Conservation (phyloP, 2,797 vertebrate genomes). For the Cirrhinus molitorella region DNA sequence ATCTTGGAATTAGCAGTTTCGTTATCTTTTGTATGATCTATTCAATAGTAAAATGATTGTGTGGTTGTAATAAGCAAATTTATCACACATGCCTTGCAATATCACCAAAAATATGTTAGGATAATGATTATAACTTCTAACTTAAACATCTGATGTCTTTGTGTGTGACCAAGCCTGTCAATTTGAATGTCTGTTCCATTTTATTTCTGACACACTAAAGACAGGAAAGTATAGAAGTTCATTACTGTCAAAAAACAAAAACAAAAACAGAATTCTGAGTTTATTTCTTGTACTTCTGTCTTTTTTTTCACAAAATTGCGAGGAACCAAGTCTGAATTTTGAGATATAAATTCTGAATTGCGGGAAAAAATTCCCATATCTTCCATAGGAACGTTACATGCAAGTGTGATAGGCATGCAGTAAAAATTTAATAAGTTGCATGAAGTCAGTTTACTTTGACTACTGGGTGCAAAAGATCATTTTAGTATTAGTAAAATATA, state of each 20-base stretch:
- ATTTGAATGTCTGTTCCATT: neutral
- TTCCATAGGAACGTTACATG: neutral
- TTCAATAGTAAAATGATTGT: neutral
- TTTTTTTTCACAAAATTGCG: no score
- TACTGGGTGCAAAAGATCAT: neutral
- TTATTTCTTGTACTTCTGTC: no score
- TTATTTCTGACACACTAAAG: neutral
- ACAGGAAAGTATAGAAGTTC: neutral
- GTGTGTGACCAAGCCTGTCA: neutral
- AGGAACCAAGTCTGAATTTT: no score
- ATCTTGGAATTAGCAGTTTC: neutral
- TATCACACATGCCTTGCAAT: neutral
- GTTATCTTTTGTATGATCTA: neutral
- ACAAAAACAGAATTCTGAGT: no score
- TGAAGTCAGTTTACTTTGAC: neutral
- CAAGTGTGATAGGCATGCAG: conserved; percentile 1
- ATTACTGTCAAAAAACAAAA: neutral
- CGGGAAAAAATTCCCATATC: no score
- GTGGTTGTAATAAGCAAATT: neutral
- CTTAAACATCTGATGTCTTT: neutral
- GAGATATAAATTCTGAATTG: no score
- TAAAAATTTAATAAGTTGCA: neutral
- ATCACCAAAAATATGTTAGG: neutral
- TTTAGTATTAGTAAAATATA: neutral
- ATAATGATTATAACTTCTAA: neutral